These are phyloP conservation scores for Neoscelio sp. DNA, from an alignment of 2,888 invertebrate species.

Conservation along the genomic window DNA sequence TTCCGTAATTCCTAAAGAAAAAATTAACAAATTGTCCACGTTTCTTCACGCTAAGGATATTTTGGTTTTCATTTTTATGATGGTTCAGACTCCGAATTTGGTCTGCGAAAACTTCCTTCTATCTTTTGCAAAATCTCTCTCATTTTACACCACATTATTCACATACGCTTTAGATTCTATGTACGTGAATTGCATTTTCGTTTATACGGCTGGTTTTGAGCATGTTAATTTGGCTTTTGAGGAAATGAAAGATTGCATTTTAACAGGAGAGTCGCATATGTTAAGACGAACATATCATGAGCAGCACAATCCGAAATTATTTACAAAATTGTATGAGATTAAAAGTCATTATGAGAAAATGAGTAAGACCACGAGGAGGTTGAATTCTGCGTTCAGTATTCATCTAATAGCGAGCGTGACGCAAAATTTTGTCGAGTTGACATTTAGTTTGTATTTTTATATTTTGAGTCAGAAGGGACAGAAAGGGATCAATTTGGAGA, in stretches of 20 bases:
- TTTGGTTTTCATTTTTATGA: conserved; percentile 69
- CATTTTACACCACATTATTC: conserved; percentile 66
- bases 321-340: conserved; percentile 70
- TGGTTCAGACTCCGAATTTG: conserved; percentile 68
- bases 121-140: conserved; percentile 30
- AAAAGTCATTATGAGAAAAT: conserved; percentile 72
- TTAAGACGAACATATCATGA: conserved; percentile 76
- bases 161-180: conserved; percentile 71
- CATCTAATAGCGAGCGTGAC: conserved; percentile 72
- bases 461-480: conserved; percentile 66
- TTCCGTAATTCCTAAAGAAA: conserved; percentile 60
- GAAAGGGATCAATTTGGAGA: conserved; percentile 70
- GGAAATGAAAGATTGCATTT: conserved; percentile 65
- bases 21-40: conserved; percentile 64
- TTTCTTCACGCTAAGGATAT: conserved; percentile 71
- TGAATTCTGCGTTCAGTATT: conserved; percentile 73
- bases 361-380: conserved; percentile 65
- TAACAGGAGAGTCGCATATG: conserved; percentile 74
- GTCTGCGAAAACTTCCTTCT: conserved; percentile 11
- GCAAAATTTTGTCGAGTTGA: conserved; percentile 74
- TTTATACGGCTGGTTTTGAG: conserved; percentile 71
- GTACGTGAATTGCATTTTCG: conserved; percentile 71
- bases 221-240: conserved; percentile 70
- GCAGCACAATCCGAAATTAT: conserved; percentile 62
- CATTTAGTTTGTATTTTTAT: conserved; percentile 76